Base-by-base conservation (phyloP, 2,113 vertebrate species). In the Alethe diademata region DNA sequence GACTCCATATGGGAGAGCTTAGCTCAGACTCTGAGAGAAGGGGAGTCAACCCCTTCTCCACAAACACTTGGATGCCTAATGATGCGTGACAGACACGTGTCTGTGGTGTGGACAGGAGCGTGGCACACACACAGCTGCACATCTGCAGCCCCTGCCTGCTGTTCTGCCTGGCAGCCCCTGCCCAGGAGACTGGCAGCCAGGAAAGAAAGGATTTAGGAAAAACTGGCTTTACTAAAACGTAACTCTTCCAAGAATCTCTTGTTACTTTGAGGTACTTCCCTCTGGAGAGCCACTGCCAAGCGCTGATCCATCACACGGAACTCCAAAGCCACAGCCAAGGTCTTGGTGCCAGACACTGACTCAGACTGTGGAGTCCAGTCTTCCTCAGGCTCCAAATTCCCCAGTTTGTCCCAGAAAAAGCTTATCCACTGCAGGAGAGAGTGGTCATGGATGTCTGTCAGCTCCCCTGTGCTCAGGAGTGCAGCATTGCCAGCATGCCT, bases 371-470 rank as follows among this genome's bases (percentile, higher is more conserved):
- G 54, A 5, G 5, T 90, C 31, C 38, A 40, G 17, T 58, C 20
- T 69, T 82, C 26, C 14, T 78, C 26, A 50, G 28, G 33, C 56
- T 83, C 23, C 35, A 61, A 64, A 58, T 67, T 24, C 31, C 16
- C 11, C 25, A 29, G 3, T 66, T 76, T 61, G 10, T 71, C 35
- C 36, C 6, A 1, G 61, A 29, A 42, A 83, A 70, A 25, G 1
- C 48, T 57, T 84, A 43, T n/a, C 23, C 2, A 0, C 25, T 47
- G 33, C 35, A 56, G 36, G 43, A 35, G 43, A 11, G 2, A 20
- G 56, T 0, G 0, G 17, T n/a, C 3, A 4, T 23, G 3, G 9
- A 20, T 43, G 74, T 40, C 19, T 66, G 33, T n/a, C 17, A 2
- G 33, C 47, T 42, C 12, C 61, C 25, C 48, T 9, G 36, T 57